A percentile compares a stretch with the other conserved stretches of the same genome.
Evolutionary conservation across 2,888 invertebrate species (phyloP).

Genomic region (Allygus modestus): DNA sequence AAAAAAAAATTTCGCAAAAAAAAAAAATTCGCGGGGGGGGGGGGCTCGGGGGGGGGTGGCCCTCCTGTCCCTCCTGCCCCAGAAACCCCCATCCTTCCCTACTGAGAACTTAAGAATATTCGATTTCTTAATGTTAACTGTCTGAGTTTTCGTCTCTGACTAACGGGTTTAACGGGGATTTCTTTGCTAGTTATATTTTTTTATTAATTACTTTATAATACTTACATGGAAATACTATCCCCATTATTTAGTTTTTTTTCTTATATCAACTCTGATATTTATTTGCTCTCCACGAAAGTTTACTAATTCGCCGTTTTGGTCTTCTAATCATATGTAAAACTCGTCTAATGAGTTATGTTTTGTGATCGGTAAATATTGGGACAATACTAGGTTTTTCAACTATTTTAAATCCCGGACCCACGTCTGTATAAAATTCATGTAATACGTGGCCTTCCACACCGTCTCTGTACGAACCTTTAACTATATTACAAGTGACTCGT

Average conservation of each 20-base stretch:
- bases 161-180: not conserved
- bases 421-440: constrained; percentile 27
- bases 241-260: constrained; percentile 8
- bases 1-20: no score
- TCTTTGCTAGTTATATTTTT: not conserved
- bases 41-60: no score
- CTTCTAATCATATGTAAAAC: constrained; percentile 8
- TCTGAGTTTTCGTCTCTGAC: not conserved
- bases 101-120: constrained; percentile 24
- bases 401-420: constrained; percentile 31
- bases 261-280: not conserved
- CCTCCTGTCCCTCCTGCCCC: no score
- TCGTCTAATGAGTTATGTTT: not conserved
- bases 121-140: constrained; percentile 27
- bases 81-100: no score
- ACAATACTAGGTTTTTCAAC: constrained; percentile 38
- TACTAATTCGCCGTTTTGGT: constrained; percentile 25
- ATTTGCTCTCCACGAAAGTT: constrained; percentile 23
- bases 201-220: not conserved
- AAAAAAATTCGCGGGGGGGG: no score
- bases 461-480: constrained; percentile 17
- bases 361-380: constrained; percentile 33
- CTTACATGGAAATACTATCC: not conserved
- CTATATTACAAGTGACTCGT: constrained; percentile 41
- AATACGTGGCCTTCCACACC: constrained; percentile 39